Base-by-base conservation (phyloP, 2,888 invertebrate species). In the Phyto melanocephala region DNA sequence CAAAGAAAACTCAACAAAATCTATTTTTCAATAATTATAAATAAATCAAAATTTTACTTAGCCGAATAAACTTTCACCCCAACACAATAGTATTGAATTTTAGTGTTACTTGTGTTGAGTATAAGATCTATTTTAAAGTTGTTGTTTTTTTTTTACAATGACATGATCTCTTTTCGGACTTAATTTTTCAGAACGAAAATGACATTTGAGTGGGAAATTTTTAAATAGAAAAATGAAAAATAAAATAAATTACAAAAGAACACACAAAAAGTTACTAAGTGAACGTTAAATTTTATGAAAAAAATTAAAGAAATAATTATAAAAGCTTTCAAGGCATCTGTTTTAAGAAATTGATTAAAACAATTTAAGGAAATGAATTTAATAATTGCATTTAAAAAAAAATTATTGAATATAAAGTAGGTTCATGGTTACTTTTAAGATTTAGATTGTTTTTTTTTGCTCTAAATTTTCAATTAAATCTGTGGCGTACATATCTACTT, bases 161-260 rank as follows among this genome's bases (percentile, higher is more conserved):
- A 74, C 67, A 75, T 71, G 70, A 71, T 76, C 65, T 74, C 24
- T 24, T 78, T 78, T 81, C 37, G 37, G 47, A 20, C 47, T 47
- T 40, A 54, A 33, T 71, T 75, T 50, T 47, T 74, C 15, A 37
- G n/a, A 71, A 75, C 60, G 10, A 50, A 71, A 60, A 24, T 80
- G 82, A 80, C 82, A 80, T 67, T 54, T 71, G 71, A 76, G 82
- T 79, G 82, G 80, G 82, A 72, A 68, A 45, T 17, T 28, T 54
- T 52, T 37, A 58, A 42, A 62, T 68, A 37, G 24, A 7, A 5
- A 52, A 62, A 60, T 40, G 35, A 62, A 67, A 28, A 42, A 37
- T 47, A 1, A 37, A 74, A 56, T 24, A 42, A 24, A 17, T 47
- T 47, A 11, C 0, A 47, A 20, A 33, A 47, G 15, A 47, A 35